These are phyloP conservation scores for Pseudoips prasinana DNA, from an alignment of 2,888 invertebrate genomes.

Conservation along the genomic window DNA sequence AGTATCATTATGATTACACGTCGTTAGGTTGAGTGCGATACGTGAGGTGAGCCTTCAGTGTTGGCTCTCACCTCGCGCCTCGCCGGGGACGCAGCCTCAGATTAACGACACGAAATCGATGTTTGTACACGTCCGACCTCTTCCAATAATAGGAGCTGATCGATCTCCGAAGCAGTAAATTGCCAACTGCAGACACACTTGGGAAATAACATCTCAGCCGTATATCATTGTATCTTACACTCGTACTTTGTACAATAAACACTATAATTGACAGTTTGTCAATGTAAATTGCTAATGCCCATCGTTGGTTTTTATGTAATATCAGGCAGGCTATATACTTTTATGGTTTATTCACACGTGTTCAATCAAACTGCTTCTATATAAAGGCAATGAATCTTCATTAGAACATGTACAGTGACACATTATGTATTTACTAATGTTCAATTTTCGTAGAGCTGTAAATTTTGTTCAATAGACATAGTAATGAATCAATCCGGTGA, in stretches of 20 bases:
- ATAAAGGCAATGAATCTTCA: constrained; percentile 45
- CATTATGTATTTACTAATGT: constrained; percentile 29
- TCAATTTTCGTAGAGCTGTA: constrained; percentile 44
- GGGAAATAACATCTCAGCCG: constrained; percentile 66
- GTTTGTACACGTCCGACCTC: constrained; percentile 81
- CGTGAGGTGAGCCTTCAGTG: constrained; percentile 70
- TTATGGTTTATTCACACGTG: constrained; percentile 20
- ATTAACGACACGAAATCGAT: constrained; percentile 79
- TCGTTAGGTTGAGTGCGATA: constrained; percentile 63
- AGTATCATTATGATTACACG: constrained; percentile 66
- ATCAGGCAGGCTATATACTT: constrained; percentile 19
- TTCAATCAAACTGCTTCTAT: constrained; percentile 9
- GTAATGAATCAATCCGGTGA: constrained; percentile 76
- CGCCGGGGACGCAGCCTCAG: constrained; percentile 52
- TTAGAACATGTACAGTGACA: constrained; percentile 44
- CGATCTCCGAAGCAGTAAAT: constrained; percentile 73
- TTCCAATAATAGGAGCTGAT: constrained; percentile 77
- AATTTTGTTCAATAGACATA: constrained; percentile 54
- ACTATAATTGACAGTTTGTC: constrained; percentile 62
- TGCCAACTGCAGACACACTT: constrained; percentile 68
- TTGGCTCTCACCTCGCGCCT: constrained; percentile 61
- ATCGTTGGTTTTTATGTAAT: constrained; percentile 24
- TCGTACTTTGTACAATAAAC: constrained; percentile 42
- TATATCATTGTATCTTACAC: constrained; percentile 54
- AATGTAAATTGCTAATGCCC: constrained; percentile 40